These are phyloP conservation scores for Ctenopoma kingsleyae DNA, from an alignment of 2,797 vertebrate species.

Conservation along the genomic window DNA sequence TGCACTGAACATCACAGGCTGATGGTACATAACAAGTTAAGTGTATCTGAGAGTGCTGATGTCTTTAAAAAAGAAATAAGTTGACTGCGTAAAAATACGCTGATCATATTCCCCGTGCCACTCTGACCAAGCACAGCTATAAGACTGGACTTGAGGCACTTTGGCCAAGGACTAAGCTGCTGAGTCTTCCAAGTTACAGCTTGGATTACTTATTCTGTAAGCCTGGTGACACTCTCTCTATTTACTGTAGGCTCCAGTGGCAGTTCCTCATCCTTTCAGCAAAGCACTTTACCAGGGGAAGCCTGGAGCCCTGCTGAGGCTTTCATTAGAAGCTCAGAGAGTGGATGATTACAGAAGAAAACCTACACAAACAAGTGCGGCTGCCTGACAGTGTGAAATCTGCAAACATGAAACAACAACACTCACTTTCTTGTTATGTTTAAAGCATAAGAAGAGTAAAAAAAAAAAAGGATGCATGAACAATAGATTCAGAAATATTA, in stretches of 20 bases:
- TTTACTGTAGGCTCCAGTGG: slow-evolving; percentile 28
- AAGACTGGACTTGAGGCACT: slow-evolving; percentile 25
- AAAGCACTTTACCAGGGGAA: slow-evolving; percentile 42
- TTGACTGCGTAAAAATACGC: slow-evolving; percentile 15
- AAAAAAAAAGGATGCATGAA: not conserved
- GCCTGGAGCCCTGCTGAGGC: slow-evolving; percentile 55
- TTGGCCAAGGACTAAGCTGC: slow-evolving; percentile 35
- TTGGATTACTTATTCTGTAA: slow-evolving; percentile 39
- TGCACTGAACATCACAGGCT: not conserved
- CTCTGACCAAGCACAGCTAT: slow-evolving; percentile 16
- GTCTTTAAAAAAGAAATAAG: slow-evolving; percentile 28
- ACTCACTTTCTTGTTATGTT: slow-evolving; percentile 16
- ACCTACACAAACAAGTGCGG: slow-evolving; percentile 49
- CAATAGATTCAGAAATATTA: not conserved
- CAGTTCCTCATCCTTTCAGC: slow-evolving; percentile 43
- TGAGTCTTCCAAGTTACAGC: slow-evolving; percentile 41
- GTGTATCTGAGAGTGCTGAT: slow-evolving; percentile 8
- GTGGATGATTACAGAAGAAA: slow-evolving; percentile 57
- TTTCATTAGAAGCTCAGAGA: slow-evolving; percentile 66
- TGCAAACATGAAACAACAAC: slow-evolving; percentile 24
- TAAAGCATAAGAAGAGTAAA: not conserved
- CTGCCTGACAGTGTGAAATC: slow-evolving; percentile 44
- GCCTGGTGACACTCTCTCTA: slow-evolving; percentile 27
- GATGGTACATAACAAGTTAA: slow-evolving; percentile 10
- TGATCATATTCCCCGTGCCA: slow-evolving; percentile 5